Evolutionary conservation across 2,113 vertebrate species (phyloP).

Genomic region (Cinclus mexicanus): DNA sequence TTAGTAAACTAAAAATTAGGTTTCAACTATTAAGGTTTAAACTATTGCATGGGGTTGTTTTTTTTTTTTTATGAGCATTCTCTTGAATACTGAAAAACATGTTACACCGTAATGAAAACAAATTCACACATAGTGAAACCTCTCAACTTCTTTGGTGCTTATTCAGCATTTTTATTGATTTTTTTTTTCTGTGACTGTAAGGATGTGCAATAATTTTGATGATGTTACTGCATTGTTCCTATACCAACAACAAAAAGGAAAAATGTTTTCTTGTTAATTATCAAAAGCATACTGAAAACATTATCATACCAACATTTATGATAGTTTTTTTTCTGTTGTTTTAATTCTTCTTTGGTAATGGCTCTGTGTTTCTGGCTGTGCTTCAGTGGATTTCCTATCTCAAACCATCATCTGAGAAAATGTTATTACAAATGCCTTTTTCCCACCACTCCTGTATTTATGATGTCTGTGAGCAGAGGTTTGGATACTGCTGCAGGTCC

Average conservation of each 20-base stretch:
- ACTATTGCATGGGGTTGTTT: background rate
- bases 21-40: background rate
- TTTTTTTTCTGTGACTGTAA: background rate
- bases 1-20: conserved; percentile 8
- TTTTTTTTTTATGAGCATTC: background rate
- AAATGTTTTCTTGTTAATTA: background rate
- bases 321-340: background rate
- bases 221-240: background rate
- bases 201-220: background rate
- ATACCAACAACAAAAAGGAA: background rate
- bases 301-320: background rate
- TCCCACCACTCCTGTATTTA: background rate
- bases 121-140: background rate
- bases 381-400: background rate
- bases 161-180: background rate
- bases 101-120: background rate
- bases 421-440: background rate
- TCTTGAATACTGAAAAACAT: background rate
- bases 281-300: background rate
- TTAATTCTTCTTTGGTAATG: background rate
- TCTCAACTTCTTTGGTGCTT: background rate
- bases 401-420: background rate
- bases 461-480: background rate
- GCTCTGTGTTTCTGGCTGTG: background rate
- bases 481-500: background rate